phyloP scores from a whole-genome alignment of 1,140 invertebrate genomes.

The Mamestra configurata region DNA sequence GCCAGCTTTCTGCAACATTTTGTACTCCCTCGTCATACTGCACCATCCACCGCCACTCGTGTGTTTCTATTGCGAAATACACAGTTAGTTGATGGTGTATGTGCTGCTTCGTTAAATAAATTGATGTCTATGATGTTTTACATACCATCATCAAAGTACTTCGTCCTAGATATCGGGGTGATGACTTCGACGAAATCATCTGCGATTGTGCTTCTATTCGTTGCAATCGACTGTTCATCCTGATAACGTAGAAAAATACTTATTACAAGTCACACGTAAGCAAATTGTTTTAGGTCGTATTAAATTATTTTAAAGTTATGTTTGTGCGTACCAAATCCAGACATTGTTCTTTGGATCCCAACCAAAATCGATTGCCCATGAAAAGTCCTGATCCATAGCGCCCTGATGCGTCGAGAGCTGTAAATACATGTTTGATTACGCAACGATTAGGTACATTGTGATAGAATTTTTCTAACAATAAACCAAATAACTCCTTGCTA shows the following conservation, averaged over 20 bases:
- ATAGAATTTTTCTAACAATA: too few species aligned
- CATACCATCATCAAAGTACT: conserved; percentile 70
- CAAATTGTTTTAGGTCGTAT: too few species aligned
- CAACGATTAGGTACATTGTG: too few species aligned
- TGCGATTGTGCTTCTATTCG: neutral
- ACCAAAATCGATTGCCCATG: conserved; percentile 73
- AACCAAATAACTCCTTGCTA: too few species aligned
- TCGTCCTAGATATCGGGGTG: conserved; percentile 46
- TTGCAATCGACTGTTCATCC: conserved; percentile 6
- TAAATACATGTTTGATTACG: conserved; percentile 35
- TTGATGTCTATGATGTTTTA: neutral
- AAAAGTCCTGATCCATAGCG: conserved; percentile 72
- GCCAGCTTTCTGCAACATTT: conserved; percentile 62
- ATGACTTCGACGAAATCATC: neutral
- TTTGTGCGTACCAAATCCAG: conserved; percentile 66
- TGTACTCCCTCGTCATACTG: conserved; percentile 64
- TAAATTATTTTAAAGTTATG: too few species aligned
- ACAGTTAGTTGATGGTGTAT: neutral
- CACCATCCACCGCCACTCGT: conserved; percentile 67
- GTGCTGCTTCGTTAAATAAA: neutral
- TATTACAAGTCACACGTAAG: neutral
- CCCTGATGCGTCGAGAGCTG: conserved; percentile 78
- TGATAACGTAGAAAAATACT: neutral
- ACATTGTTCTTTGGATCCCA: conserved; percentile 77
- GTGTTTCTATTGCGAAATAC: conserved; percentile 52